Evolutionary conservation across 2,888 invertebrate species (phyloP), one percentile per base, ranked within the genome.

Genomic region (Rhamphomyia laevipes): DNA sequence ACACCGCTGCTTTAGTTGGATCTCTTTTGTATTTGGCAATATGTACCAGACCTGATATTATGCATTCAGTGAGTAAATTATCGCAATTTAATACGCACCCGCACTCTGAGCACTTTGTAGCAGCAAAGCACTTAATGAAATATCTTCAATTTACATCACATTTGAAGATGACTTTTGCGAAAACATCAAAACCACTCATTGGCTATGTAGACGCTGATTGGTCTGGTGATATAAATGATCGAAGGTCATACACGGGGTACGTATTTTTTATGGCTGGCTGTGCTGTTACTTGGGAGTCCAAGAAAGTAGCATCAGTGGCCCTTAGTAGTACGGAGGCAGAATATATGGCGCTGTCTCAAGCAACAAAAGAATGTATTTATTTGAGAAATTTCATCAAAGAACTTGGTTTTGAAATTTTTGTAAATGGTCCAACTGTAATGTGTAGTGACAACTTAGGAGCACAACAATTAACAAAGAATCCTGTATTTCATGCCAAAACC

Each of bases 281-380:
- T 2, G 49, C 49, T 3, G 37, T 50, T 31, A 38, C 37, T 15
- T 54, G 51, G 48, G 49, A 52, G 27, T 47, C 43, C 1, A 37
- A 33, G 17, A 54, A 49, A n/a, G 52, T 51, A 37, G 5, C 21
- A 41, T 51, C 48, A 17, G 50, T 50, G 7, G 51, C 46, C 2
- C 38, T 50, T 7, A 51, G 46, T 11, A 48, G 50, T 13, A 53
- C 42, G 13, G 50, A 50, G 17, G 48, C 52, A 11, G 45, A 51
- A 27, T 53, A 53, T 17, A 49, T 53, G 49, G 49, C 50, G 2
- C 11, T 52, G 15, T 49, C 52, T 10, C 46, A 42, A 46, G 46
- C 50, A 12, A 15, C 41, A 16, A 47, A 52, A 38, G 48, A 48
- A 10, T 43, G 41, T 10, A 27, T 51, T 27, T 47, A 51, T 33